Evolutionary conservation across 2,888 invertebrate genomes (phyloP), one percentile per base, ranked within the genome.

Genomic region (Chalcis sispes): DNA sequence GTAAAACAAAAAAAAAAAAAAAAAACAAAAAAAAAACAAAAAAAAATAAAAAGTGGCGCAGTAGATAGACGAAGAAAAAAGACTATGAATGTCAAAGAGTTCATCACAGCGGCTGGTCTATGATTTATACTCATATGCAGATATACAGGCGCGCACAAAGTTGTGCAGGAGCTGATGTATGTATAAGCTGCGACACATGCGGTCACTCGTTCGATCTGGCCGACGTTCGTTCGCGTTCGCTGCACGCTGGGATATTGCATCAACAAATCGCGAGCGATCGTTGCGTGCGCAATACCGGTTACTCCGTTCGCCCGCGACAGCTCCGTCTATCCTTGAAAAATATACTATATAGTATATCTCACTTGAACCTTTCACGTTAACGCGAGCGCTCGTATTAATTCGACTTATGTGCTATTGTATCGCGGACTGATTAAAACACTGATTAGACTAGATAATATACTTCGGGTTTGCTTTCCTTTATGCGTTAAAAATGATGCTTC

Each of bases 181-280:
- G 50, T 59, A 48, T 15, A 66, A 29, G 40, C 29, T 46, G 64
- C 27, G 23, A 18, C 52, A 46, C 42, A 54, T 32, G 48, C 36
- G 56, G 64, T 36, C 50, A 59, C 50, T 40, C 27, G 59, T 48
- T 64, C 50, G 25, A 64, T 50, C 36, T 42, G 3, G 10, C 5
- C 18, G 5, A n/a, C 42, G 36, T 52, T 18, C 36, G 18, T 67
- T 61, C 66, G 42, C 42, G 29, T 58, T 64, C 66, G 40, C 46
- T 61, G n/a, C 18, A 27, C n/a, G n/a, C n/a, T 27, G 36, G 66
- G 46, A 67, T 67, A 72, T 76, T 76, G 61, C 72, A 56, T 56
- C 66, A 62, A 72, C 59, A 50, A 71, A 75, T 71, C 48, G 29
- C 54, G 61, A 61, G 18, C 46, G 46, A 32, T 32, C 58, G 27